A percentile compares a stretch with the other conserved stretches of the same genome.
phyloP scores from a whole-genome alignment of 2,888 invertebrate genomes.

The Brachylomia viminalis region DNA sequence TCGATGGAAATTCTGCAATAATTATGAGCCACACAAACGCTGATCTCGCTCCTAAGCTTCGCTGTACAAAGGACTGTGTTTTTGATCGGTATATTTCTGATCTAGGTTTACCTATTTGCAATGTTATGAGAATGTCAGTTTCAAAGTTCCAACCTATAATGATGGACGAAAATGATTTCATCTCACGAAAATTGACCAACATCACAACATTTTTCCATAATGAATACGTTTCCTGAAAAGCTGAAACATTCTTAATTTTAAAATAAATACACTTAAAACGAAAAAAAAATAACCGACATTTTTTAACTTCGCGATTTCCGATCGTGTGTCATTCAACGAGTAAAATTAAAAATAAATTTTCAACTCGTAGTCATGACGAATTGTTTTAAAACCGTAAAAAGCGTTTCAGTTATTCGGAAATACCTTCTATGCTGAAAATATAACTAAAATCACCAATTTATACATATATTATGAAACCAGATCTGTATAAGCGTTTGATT shows the following conservation, averaged over 20 bases:
- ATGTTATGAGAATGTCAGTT: background rate
- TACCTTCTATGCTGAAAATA: slow-evolving; percentile 3
- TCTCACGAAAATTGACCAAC: slow-evolving; percentile 1
- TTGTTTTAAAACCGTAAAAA: background rate
- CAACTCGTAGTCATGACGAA: slow-evolving; percentile 21
- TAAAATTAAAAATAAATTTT: slow-evolving; percentile 33
- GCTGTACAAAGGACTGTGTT: background rate
- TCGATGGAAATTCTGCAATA: background rate
- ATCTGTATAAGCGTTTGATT: too few species aligned
- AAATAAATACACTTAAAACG: slow-evolving; percentile 8
- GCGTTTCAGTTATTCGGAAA: slow-evolving; percentile 45
- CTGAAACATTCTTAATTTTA: background rate
- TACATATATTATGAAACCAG: too few species aligned
- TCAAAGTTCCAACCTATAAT: background rate
- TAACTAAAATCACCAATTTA: background rate
- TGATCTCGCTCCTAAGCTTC: background rate
- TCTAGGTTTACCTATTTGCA: background rate
- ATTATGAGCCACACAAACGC: background rate
- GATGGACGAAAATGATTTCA: background rate
- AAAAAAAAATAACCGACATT: slow-evolving; percentile 44
- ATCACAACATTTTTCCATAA: slow-evolving; percentile 9
- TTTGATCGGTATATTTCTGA: background rate
- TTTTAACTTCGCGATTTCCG: slow-evolving; percentile 42
- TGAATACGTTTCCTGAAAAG: slow-evolving; percentile 29
- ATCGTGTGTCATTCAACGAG: background rate